A percentile compares a stretch with the other conserved stretches of the same genome.
Conservation (phyloP, 2,888 invertebrate species). For the Punctoribates punctum region DNA sequence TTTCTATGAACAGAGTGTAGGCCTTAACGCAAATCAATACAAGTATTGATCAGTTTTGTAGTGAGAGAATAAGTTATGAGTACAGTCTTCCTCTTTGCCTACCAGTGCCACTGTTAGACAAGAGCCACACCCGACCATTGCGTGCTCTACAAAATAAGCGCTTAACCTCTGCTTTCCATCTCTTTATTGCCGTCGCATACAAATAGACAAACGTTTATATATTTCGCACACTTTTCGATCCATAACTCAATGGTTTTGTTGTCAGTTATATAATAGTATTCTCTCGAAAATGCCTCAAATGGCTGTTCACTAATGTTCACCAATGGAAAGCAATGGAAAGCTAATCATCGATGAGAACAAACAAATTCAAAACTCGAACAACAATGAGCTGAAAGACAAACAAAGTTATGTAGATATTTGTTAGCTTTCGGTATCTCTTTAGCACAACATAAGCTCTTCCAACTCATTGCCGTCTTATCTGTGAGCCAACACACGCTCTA, state of each 20-base stretch:
- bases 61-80: slow-evolving; percentile 15
- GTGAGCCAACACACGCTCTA: slow-evolving; percentile 3
- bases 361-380: slow-evolving; percentile 22
- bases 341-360: slow-evolving; percentile 28
- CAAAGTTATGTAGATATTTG: neutral
- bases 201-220: slow-evolving; percentile 28
- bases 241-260: neutral
- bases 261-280: neutral
- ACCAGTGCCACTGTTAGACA: slow-evolving; percentile 34
- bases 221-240: slow-evolving; percentile 18
- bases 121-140: slow-evolving; percentile 34
- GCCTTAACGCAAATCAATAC: slow-evolving; percentile 21
- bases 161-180: slow-evolving; percentile 30
- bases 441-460: neutral
- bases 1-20: neutral
- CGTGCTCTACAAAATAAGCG: slow-evolving; percentile 29
- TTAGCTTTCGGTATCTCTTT: neutral
- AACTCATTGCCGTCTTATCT: neutral
- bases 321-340: too few relatives aligned
- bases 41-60: slow-evolving; percentile 16
- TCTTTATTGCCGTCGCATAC: neutral
- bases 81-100: slow-evolving; percentile 23
- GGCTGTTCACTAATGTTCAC: too few relatives aligned
- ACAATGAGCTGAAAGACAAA: slow-evolving; percentile 24
- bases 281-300: neutral